A percentile compares a stretch with the other conserved stretches of the same genome.
Conservation (phyloP, 2,113 vertebrate genomes). For the Alexandromys fortis region DNA sequence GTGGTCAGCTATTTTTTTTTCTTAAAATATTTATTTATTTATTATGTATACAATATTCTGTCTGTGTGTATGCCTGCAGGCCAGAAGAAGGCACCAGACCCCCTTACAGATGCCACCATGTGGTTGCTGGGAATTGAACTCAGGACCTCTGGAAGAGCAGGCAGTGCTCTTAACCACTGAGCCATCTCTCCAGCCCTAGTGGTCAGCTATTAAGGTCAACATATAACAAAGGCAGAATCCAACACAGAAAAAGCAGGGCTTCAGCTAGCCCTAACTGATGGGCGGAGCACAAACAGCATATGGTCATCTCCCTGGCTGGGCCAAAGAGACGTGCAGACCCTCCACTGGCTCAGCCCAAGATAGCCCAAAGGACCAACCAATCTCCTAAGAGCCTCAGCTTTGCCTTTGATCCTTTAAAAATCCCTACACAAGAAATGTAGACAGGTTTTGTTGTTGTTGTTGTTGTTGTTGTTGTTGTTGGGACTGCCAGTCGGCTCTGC, state of each 20-base stretch:
- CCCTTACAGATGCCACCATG: too few species aligned
- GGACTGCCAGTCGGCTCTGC: too few species aligned
- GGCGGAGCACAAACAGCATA: neutral
- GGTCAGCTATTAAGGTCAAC: neutral
- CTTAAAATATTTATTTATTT: too few species aligned
- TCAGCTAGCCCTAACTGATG: neutral
- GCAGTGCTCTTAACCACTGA: too few species aligned
- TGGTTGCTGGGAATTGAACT: too few species aligned
- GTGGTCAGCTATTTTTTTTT: neutral
- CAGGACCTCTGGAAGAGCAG: too few species aligned
- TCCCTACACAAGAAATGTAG: neutral
- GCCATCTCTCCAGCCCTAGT: too few species aligned
- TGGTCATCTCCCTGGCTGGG: neutral
- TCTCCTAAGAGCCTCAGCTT: neutral
- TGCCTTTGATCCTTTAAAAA: neutral
- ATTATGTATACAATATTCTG: too few species aligned
- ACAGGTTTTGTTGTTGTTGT: too few species aligned
- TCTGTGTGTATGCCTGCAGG: too few species aligned
- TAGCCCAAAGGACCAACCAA: neutral
- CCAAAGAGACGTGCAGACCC: neutral
- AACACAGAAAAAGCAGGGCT: neutral
- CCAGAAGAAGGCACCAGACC: too few species aligned
- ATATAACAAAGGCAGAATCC: neutral
- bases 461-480: too few species aligned
- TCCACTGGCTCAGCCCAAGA: neutral